Evolutionary conservation across 2,113 vertebrate species (phyloP), one percentile per base, ranked within the genome.

Genomic region (Syngnathus typhle): DNA sequence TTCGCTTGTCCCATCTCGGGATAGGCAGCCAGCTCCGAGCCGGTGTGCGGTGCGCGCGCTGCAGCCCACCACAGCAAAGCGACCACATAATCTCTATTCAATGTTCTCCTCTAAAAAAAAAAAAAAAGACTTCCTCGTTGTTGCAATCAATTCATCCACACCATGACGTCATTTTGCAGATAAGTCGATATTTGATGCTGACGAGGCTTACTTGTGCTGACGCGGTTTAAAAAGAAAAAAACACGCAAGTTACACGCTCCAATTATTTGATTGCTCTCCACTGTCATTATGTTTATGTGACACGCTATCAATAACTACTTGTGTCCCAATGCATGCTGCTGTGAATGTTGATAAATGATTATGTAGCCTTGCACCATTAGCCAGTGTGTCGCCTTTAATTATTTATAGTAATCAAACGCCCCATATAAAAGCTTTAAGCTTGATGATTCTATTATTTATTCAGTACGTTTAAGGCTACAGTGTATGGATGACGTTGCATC

Each of bases 141-240:
- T 73, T 12, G 7, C n/a, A 6, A 15, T 37, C 72, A 52, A 82
- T 72, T 32, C 38, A 73, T 69, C 27, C 67, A 65, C 16, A 79
- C 89, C 92, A 94, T 96, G 84, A 95, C 94, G 94, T 98, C 94
- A 98, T 95, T 90, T 93, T 94, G 94, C 95, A 93, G 94, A 83
- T 89, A 87, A 89, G 90, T 91, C 91, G 90, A 87, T 86, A 87
- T 92, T 92, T 93, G 92, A 94, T 94, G 91, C 91, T 91, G 88
- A 88, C 87, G 86, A 88, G 88, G 89, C 89, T 88, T 74, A 81
- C 84, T 82, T 91, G 79, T 86, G 91, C 92, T 95, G 94, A 92
- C 91, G 76, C 74, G 84, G 91, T 77, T 72, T 76, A 82, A 38
- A 49, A 43, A 46, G 71, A 64, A 72, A 79, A 37, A 60, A 27